Evolutionary conservation across 2,797 vertebrate genomes (phyloP).

Genomic region (Rhyacichthys aspro): DNA sequence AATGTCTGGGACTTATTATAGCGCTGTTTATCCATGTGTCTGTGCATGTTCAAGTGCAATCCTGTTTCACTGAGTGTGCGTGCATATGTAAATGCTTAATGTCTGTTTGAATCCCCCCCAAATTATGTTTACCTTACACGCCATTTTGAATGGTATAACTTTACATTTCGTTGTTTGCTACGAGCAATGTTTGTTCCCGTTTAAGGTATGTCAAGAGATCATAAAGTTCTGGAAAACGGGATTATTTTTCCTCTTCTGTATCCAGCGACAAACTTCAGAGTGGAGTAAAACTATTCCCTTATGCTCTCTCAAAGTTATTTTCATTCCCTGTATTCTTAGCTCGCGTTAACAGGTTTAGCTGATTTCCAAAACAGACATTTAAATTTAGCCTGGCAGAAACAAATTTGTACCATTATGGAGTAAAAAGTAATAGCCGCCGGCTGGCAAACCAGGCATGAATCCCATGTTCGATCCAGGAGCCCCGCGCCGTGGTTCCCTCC

Average conservation of each 20-base stretch:
- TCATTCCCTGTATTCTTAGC: slow-evolving; percentile 40
- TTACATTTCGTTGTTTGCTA: slow-evolving; percentile 60
- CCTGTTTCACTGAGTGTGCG: slow-evolving; percentile 43
- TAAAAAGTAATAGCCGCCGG: slow-evolving; percentile 45
- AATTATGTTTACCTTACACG: slow-evolving; percentile 58
- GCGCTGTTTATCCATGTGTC: slow-evolving; percentile 73
- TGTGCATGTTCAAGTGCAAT: slow-evolving; percentile 69
- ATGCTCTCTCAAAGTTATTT: slow-evolving; percentile 44
- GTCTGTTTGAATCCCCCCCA: slow-evolving; percentile 57
- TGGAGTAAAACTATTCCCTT: not conserved
- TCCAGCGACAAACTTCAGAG: not conserved
- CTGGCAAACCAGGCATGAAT: slow-evolving; percentile 48
- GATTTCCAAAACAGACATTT: slow-evolving; percentile 47
- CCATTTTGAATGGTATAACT: slow-evolving; percentile 67
- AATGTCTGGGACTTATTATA: slow-evolving; percentile 84
- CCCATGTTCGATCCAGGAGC: slow-evolving; percentile 56
- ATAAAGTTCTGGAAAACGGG: slow-evolving; percentile 67
- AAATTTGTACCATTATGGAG: slow-evolving; percentile 49
- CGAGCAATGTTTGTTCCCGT: slow-evolving; percentile 64
- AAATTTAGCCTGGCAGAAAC: slow-evolving; percentile 34
- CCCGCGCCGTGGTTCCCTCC: slow-evolving; percentile 55
- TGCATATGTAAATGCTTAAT: slow-evolving; percentile 68
- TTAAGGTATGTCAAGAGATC: slow-evolving; percentile 52
- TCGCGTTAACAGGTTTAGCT: slow-evolving; percentile 52
- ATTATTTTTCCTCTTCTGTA: slow-evolving; percentile 51